Percentiles rank a stretch among this genome's conserved stretches.
phyloP scores from a whole-genome alignment of 2,113 vertebrate genomes.

The Colaptes auratus region DNA sequence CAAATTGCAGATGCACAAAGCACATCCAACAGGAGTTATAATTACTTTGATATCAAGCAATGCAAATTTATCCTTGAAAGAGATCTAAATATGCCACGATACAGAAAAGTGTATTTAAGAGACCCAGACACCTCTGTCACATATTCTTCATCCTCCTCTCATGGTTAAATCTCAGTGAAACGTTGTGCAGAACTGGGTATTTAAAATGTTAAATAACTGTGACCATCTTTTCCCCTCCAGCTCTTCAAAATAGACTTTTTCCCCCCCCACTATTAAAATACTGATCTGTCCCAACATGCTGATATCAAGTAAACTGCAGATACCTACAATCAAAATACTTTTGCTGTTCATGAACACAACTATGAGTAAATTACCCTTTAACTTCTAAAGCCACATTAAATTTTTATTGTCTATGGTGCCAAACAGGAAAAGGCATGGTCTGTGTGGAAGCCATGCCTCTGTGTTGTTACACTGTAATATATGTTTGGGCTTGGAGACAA shows the following conservation, averaged over 20 bases:
- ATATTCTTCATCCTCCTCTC: not conserved
- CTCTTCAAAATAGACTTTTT: not conserved
- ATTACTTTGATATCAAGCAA: not conserved
- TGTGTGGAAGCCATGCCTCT: not conserved
- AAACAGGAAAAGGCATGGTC: not conserved
- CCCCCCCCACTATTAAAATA: not conserved
- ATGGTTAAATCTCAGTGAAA: slow-evolving; percentile 11
- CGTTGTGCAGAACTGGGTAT: not conserved
- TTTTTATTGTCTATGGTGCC: not conserved
- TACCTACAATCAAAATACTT: not conserved
- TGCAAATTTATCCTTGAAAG: not conserved
- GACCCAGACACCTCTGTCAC: not conserved
- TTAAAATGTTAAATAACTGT: not conserved
- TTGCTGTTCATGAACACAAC: not conserved
- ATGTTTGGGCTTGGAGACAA: not conserved
- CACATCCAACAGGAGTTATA: not conserved
- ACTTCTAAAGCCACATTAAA: not conserved
- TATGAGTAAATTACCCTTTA: slow-evolving; percentile 7
- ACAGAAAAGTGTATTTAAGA: not conserved
- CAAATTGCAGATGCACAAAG: not conserved
- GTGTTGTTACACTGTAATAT: not conserved
- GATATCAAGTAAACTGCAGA: not conserved
- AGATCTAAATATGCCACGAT: not conserved
- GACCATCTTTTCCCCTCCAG: not conserved
- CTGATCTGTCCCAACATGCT: not conserved